Evolutionary conservation across 2,113 vertebrate species (phyloP), one percentile per base, ranked within the genome.

Genomic region (Xiphophorus hellerii): DNA sequence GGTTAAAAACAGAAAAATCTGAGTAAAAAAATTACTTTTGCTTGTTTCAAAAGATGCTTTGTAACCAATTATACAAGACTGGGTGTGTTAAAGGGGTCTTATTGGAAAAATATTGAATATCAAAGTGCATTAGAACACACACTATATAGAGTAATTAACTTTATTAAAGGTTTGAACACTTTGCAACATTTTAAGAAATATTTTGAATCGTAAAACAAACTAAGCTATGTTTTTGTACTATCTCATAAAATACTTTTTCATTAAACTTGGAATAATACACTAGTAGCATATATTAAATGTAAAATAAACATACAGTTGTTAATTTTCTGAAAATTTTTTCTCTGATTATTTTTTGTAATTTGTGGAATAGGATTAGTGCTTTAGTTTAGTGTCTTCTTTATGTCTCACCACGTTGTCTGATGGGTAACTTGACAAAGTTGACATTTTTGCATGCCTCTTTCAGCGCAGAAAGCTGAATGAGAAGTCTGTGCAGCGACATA

Each of bases 381-480:
- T 58, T n/a, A 58, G 9, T 25, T 58, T 58, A 42, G 7, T 27
- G 3, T 2, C 35, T 30, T 35, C 63, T 62, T 76, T 61, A 42
- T 63, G 1, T 66, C 62, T 64, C 30, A 74, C 63, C 31, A 69
- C 74, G 35, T 69, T 63, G 66, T 58, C 25, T 33, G 15, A 33
- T 27, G 33, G n/a, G 42, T 51, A 51, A 29, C 68, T 15, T 27
- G 20, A 69, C n/a, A 76, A 20, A 54, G 17, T 33, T 37, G 31
- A 35, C 31, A n/a, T 30, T 71, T 62, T 67, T 17, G 31, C 8
- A 17, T 4, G 37, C 17, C 27, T 42, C 39, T 14, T 67, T 70
- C 33, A 62, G 27, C 72, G 64, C 31, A 62, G 69, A 62, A 5
- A 14, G 30, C 30, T 70, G 61, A 72, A 48, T 42, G 35, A 76